phyloP scores from a whole-genome alignment of 2,888 invertebrate genomes.

The Hirudinaria manillensis region DNA sequence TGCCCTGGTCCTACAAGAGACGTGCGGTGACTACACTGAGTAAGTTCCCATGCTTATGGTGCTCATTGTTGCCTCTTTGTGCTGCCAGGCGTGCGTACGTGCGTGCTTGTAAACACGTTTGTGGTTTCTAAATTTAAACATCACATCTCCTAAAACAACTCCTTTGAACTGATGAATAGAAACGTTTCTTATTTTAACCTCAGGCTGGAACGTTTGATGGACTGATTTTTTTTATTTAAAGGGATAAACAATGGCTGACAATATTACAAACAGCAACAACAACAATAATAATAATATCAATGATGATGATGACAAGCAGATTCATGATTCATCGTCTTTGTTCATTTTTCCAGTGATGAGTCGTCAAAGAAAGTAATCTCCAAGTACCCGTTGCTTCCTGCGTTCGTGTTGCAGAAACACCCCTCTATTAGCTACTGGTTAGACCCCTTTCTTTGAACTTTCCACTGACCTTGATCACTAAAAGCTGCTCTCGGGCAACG shows the following conservation, averaged over 20 bases:
- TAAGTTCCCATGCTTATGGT: slow-evolving; percentile 37
- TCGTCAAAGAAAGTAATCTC: slow-evolving; percentile 54
- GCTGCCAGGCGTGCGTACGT: not conserved
- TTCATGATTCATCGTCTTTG: not conserved
- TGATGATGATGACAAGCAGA: not conserved
- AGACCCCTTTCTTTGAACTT: not conserved
- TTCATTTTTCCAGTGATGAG: slow-evolving; percentile 49
- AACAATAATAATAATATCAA: not conserved
- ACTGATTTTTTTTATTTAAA: too few relatives aligned
- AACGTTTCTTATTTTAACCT: not conserved
- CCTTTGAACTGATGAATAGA: not conserved
- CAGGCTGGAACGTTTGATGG: not conserved
- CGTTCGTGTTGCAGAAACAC: slow-evolving; percentile 54
- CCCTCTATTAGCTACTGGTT: slow-evolving; percentile 53
- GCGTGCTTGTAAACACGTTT: not conserved
- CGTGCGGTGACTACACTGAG: slow-evolving; percentile 53
- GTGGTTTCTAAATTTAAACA: not conserved
- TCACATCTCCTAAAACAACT: not conserved
- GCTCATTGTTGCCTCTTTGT: not conserved
- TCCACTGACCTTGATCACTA: not conserved
- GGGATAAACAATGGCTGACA: not conserved
- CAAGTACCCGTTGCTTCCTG: slow-evolving; percentile 55
- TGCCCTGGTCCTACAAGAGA: slow-evolving; percentile 56
- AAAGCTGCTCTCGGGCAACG: too few relatives aligned
- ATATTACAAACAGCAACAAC: not conserved